Base-by-base conservation (phyloP, 2,797 vertebrate species). In the Molossus molossus region DNA sequence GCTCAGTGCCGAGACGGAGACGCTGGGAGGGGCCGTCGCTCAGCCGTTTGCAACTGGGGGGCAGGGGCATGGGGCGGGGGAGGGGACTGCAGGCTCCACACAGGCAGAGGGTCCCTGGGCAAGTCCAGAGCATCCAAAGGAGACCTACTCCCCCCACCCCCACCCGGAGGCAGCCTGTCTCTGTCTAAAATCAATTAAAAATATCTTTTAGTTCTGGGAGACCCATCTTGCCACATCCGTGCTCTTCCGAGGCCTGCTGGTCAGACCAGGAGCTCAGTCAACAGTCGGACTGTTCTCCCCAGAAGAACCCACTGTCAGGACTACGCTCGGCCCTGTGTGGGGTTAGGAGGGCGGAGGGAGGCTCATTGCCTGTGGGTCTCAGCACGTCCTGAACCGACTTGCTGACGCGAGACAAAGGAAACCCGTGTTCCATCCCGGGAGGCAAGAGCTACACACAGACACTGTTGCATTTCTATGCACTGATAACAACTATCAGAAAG, bases 211-310 rank as follows among this genome's bases (percentile, higher is more conserved):
- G 48, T 86, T 75, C 96, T 94, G 87, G 77, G 81, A 77, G 72
- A 75, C 57, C 87, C 73, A 55, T 90, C 90, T 82, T 82, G 91
- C 73, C 92, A 94, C 70, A 86, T 83, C 50, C 70, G 65, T 18
- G 64, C 62, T 93, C 89, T 83, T 84, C 82, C 64, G 93, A 87
- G 77, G 73, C 40, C 65, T 83, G 37, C 29, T 80, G 80, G 73
- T 91, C 64, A 83, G 70, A 75, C 58, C 37, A 85, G 91, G 50
- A 67, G 37, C 67, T 85, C 69, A 95, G 50, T 91, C 94, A 90
- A 85, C 80, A 94, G 57, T 77, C 50, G 65, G 37, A 40, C 20
- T 50, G 4, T 60, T 94, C 69, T 93, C 58, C 48, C n/a, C 69
- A 77, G 73, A 60, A 62, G 83, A 87, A 40, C 0, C 55, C 12